phyloP scores from a whole-genome alignment of 2,113 vertebrate genomes.

The Chelonoidis abingdonii region DNA sequence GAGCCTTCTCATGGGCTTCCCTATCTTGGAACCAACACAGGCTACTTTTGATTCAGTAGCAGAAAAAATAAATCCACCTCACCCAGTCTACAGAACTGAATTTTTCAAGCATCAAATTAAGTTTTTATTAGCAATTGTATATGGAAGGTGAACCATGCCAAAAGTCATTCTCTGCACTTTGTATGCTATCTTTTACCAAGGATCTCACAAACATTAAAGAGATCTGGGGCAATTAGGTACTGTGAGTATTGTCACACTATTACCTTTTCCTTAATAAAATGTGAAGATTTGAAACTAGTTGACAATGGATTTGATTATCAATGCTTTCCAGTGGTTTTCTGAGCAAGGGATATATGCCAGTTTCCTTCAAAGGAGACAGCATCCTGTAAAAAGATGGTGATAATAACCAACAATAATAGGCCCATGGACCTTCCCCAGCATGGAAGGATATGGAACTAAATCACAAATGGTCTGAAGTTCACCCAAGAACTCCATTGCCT shows the following conservation, averaged over 20 bases:
- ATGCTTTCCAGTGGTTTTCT: background rate
- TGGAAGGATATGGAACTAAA: background rate
- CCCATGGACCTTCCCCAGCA: background rate
- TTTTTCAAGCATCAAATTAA: background rate
- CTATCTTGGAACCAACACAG: constrained; percentile 3
- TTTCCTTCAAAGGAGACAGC: background rate
- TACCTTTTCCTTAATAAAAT: background rate
- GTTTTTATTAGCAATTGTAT: background rate
- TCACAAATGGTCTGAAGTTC: constrained; percentile 15
- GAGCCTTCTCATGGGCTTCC: constrained; percentile 23
- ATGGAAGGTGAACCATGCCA: background rate
- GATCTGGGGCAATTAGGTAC: background rate
- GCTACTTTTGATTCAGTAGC: constrained; percentile 15
- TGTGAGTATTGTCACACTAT: background rate
- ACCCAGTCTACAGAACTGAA: background rate
- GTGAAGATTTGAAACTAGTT: background rate
- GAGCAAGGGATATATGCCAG: background rate
- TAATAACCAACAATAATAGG: background rate
- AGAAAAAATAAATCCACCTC: background rate
- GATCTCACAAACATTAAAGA: background rate
- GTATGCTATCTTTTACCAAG: background rate
- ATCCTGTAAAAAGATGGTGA: background rate
- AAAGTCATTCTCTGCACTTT: rapidly evolving
- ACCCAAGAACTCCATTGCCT: background rate
- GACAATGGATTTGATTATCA: background rate